Base-by-base conservation (phyloP, 53 echinoderm and acorn worm genomes). In the Luidia sarsii region DNA sequence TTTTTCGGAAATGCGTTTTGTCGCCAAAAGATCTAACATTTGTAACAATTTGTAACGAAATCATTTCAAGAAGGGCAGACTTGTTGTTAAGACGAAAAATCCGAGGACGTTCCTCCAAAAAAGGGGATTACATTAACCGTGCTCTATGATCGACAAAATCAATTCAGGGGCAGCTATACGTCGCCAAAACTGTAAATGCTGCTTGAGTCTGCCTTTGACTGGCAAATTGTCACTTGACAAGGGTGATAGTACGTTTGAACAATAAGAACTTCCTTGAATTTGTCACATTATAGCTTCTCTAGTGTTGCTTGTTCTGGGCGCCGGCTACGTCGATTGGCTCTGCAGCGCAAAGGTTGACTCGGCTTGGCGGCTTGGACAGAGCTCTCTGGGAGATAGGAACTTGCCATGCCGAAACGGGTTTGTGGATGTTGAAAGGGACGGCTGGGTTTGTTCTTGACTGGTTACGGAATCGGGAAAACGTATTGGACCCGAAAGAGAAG, bases 171-270 rank as follows among this genome's bases (percentile, higher is more conserved):
- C 15, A 64, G 35, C 64, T n/a, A n/a, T n/a, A n/a, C n/a, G n/a
- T n/a, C n/a, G 64, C 64, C 64, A 64, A 34, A 64, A 64, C 21
- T 37, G 2, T 19, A 36, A 4, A 64, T 35, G 64, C n/a, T 64
- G 35, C 22, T 18, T 64, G 14, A 64, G 21, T 35, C 35, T 64
- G 11, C 38, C 34, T 64, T 35, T 64, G 18, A 64, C 38, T 36
- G 34, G 16, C 21, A 35, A 6, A 35, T 64, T 35, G 29, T 64
- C 64, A 33, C 35, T 62, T 27, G 6, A 30, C 8, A 57, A 57
- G 0, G 24, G 1, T 29, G 25, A 4, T 13, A 25, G 2, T 46
- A 10, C 15, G 15, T 46, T 9, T n/a, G n/a, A n/a, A 15, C 46
- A 46, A 46, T 46, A 15, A 10, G 15, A 8, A 8, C 24, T 23